A percentile compares a stretch with the other conserved stretches of the same genome.
Conservation (phyloP, 2,113 vertebrate genomes). For the Calonectris borealis region DNA sequence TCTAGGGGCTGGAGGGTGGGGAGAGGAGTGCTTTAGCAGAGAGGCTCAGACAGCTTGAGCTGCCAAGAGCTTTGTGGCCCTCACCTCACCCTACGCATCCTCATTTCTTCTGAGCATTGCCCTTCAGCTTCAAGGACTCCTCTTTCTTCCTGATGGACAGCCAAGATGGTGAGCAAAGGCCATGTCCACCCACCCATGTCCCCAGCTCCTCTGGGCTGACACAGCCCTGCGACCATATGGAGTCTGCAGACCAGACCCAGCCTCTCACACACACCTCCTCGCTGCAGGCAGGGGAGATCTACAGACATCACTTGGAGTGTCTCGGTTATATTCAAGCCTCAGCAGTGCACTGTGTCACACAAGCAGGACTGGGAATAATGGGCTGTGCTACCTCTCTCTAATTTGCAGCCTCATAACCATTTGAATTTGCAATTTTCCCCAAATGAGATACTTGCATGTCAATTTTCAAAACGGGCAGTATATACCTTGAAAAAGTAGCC, state of each 20-base stretch:
- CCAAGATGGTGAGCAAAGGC: background rate
- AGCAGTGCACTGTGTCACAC: background rate
- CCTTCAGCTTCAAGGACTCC: background rate
- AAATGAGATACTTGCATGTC: background rate
- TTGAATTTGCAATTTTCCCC: constrained; percentile 9
- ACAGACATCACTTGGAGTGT: background rate
- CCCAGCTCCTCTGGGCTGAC: background rate
- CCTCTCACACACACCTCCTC: background rate
- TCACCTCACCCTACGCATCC: background rate
- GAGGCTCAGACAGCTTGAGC: background rate
- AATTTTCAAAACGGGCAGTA: background rate
- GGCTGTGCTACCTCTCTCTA: background rate
- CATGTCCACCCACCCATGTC: background rate
- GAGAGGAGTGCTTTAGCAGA: background rate
- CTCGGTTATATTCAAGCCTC: background rate
- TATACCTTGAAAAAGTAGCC: background rate
- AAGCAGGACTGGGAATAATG: background rate
- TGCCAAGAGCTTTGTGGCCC: background rate
- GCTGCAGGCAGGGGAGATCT: background rate
- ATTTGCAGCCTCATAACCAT: background rate
- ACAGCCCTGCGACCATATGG: background rate
- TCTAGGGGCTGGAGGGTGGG: accelerated
- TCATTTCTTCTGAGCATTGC: background rate
- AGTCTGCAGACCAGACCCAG: background rate
- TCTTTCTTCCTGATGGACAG: background rate